Base-by-base conservation (phyloP, 1,140 invertebrate species). In the Musca domestica region DNA sequence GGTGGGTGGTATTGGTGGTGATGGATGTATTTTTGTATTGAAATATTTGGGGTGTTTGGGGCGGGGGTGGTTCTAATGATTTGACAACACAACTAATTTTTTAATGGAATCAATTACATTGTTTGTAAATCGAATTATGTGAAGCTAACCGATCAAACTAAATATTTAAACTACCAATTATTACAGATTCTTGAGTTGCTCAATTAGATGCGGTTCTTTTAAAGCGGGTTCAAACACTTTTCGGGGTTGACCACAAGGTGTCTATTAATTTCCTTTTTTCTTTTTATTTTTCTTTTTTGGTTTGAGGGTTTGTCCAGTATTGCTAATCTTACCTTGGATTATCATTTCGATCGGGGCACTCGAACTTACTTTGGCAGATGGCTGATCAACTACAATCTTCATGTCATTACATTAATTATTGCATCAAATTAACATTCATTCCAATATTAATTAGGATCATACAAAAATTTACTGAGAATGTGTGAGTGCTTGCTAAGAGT, bases 161-260 rank as follows among this genome's bases (percentile, higher is more conserved):
- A 30, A 30, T 30, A 9, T 30, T 30, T 3, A 30, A 30, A 30
- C 27, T 9, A 30, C 27, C 27, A 30, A 30, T 30, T 30, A 30
- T 30, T 30, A 30, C 47, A 48, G 5, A 14, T 48, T 15, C 15
- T 23, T 54, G n/a, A 58, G n/a, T 58, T 58, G 23, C n/a, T 58
- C 2, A 3, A 58, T 58, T 23, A 54, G 23, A 30, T 30, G 9
- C 27, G 9, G 27, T 30, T 30, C 9, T 30, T 30, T 30, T 54
- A 58, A 58, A 58, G 25, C 54, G 54, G 54, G 54, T 58, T 58
- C 54, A 58, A 58, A 30, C 54, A 58, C 54, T 30, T 58, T 30
- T 17, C 2, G 20, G 23, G 17, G 7, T 58, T 58, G 25, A 23
- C 54, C 54, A 58, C 54, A 58, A n/a, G 25, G 54, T 58, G 27